A percentile compares a stretch with the other conserved stretches of the same genome.
phyloP scores from a whole-genome alignment of 2,797 vertebrate genomes.

The Liparis tanakae region DNA sequence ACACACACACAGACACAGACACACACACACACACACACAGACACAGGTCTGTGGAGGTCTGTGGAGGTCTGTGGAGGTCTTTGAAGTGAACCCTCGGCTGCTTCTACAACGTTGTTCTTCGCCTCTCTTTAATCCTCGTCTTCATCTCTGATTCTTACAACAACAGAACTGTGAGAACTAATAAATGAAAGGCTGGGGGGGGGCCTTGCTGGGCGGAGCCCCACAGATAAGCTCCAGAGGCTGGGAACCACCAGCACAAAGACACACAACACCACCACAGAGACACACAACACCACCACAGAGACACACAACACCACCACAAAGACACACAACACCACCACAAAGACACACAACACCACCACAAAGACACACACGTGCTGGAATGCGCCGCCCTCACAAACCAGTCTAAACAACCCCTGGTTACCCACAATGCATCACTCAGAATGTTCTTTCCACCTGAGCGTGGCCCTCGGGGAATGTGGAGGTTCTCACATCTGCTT shows the following conservation, averaged over 20 bases:
- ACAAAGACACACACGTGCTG: not conserved
- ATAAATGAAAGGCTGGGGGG: slow-evolving; percentile 82
- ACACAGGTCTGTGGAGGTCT: too few relatives aligned
- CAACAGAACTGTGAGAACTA: slow-evolving; percentile 79
- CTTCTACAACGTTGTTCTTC: slow-evolving; percentile 78
- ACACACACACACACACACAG: too few relatives aligned
- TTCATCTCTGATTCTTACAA: slow-evolving; percentile 81
- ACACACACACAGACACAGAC: too few relatives aligned
- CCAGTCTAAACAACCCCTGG: slow-evolving; percentile 6
- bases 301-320: too few relatives aligned
- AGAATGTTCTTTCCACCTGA: slow-evolving; percentile 10
- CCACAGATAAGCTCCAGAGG: too few relatives aligned
- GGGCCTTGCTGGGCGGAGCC: too few relatives aligned
- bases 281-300: too few relatives aligned
- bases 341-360: too few relatives aligned
- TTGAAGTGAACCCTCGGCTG: slow-evolving; percentile 57
- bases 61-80: too few relatives aligned
- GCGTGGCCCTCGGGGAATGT: not conserved
- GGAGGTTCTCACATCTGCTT: slow-evolving; percentile 1
- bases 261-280: too few relatives aligned
- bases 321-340: too few relatives aligned
- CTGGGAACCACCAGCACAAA: too few relatives aligned
- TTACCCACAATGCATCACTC: slow-evolving; percentile 12
- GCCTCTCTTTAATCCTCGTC: slow-evolving; percentile 72
- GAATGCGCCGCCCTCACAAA: not conserved